These are phyloP conservation scores for Pseudococcus jackbeardsleyi DNA, from an alignment of 2,888 invertebrate genomes.

Conservation along the genomic window DNA sequence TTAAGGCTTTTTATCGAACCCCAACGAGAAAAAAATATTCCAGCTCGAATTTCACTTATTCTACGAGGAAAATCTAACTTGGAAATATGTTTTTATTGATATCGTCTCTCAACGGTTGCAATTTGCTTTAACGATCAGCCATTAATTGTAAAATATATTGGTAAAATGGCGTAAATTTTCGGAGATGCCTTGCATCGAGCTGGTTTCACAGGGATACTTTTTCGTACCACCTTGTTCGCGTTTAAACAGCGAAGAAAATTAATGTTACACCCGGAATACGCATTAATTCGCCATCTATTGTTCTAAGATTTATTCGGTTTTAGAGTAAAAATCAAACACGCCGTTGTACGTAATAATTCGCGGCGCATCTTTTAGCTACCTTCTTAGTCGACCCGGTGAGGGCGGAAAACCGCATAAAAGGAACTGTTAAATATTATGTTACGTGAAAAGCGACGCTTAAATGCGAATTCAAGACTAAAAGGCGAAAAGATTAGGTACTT, in stretches of 20 bases:
- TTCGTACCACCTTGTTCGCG: not conserved
- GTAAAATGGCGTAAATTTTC: not conserved
- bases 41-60: not conserved
- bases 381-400: not conserved
- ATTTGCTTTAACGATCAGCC: not conserved
- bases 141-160: slow-evolving; percentile 40
- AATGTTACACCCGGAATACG: not conserved
- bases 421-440: slow-evolving; percentile 18
- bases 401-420: slow-evolving; percentile 27
- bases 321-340: not conserved
- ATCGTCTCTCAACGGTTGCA: not conserved
- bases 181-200: too few relatives aligned
- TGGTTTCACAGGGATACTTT: not conserved
- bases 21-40: not conserved
- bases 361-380: not conserved
- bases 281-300: slow-evolving; percentile 1
- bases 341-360: not conserved
- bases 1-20: slow-evolving; percentile 13
- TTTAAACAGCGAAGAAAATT: not conserved
- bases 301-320: slow-evolving; percentile 18
- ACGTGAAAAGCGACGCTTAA: not conserved
- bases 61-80: not conserved
- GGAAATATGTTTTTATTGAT: slow-evolving; percentile 37
- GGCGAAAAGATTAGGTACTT: slow-evolving; percentile 43
- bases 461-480: not conserved